These are phyloP conservation scores for Melanerpes aurifrons DNA, from an alignment of 2,113 vertebrate species.

Conservation along the genomic window DNA sequence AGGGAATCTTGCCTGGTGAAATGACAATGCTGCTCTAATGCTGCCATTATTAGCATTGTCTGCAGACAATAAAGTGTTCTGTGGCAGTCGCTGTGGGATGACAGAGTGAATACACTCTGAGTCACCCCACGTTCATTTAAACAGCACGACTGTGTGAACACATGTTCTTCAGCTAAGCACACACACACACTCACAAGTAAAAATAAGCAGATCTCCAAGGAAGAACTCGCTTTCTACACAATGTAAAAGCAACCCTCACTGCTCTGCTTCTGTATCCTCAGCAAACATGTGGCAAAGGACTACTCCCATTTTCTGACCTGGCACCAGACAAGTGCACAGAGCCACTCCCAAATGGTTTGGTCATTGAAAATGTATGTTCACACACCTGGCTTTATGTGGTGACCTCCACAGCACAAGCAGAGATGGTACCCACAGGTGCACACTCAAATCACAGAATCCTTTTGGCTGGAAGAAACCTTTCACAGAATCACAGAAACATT, in stretches of 20 bases:
- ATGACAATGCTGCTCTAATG: not conserved
- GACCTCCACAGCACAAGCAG: not conserved
- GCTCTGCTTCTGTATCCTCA: not conserved
- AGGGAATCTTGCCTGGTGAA: not conserved
- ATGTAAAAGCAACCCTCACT: not conserved
- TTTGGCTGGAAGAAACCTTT: too few relatives aligned
- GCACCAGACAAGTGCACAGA: not conserved
- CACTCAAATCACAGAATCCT: too few relatives aligned
- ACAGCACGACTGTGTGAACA: constrained; percentile 15
- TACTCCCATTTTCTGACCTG: not conserved
- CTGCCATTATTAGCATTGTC: constrained; percentile 24
- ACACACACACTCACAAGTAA: not conserved
- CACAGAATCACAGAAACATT: too few relatives aligned
- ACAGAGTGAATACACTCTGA: constrained; percentile 20
- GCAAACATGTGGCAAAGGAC: not conserved
- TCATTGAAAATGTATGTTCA: not conserved
- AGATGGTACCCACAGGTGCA: rapidly evolving
- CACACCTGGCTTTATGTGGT: not conserved
- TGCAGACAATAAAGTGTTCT: constrained; percentile 24
- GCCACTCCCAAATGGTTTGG: not conserved
- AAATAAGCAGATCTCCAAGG: not conserved
- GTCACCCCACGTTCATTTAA: constrained; percentile 12
- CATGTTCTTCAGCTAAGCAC: constrained; percentile 10
- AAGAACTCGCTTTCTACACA: not conserved
- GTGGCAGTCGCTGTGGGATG: not conserved